These are phyloP conservation scores for Vireo griseus DNA, from an alignment of 2,797 vertebrate genomes.

Conservation along the genomic window DNA sequence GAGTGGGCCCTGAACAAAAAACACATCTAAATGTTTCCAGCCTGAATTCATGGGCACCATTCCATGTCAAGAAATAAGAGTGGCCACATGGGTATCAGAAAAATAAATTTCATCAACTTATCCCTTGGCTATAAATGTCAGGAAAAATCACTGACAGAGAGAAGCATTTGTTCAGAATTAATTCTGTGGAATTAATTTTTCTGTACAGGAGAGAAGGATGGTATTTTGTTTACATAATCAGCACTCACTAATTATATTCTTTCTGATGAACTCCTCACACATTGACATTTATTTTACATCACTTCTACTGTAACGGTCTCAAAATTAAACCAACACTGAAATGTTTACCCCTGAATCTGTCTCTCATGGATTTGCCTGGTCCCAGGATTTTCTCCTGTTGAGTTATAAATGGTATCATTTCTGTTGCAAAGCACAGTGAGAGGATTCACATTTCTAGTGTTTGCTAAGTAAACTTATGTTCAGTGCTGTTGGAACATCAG, in stretches of 20 bases:
- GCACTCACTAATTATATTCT: background rate
- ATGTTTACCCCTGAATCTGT: background rate
- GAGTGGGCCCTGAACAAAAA: background rate
- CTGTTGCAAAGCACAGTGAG: background rate
- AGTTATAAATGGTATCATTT: background rate
- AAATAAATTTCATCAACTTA: background rate
- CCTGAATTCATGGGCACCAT: background rate
- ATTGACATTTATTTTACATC: conserved; percentile 24
- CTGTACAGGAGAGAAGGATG: background rate
- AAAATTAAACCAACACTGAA: conserved; percentile 13
- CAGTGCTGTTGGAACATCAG: background rate
- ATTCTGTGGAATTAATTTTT: background rate
- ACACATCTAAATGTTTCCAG: background rate
- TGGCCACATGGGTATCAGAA: background rate
- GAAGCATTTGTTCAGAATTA: background rate
- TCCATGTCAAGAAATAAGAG: background rate
- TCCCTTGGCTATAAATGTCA: background rate
- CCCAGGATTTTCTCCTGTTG: background rate
- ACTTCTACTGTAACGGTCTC: background rate
- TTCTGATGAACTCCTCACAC: background rate
- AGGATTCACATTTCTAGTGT: background rate
- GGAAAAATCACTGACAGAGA: background rate
- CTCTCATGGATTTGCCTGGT: background rate
- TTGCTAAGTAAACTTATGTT: background rate
- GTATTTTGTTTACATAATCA: background rate